Percentiles rank a stretch among this genome's conserved stretches.
These are phyloP conservation scores for Brachionichthys hirsutus DNA, from an alignment of 2,113 vertebrate genomes.

Conservation along the genomic window DNA sequence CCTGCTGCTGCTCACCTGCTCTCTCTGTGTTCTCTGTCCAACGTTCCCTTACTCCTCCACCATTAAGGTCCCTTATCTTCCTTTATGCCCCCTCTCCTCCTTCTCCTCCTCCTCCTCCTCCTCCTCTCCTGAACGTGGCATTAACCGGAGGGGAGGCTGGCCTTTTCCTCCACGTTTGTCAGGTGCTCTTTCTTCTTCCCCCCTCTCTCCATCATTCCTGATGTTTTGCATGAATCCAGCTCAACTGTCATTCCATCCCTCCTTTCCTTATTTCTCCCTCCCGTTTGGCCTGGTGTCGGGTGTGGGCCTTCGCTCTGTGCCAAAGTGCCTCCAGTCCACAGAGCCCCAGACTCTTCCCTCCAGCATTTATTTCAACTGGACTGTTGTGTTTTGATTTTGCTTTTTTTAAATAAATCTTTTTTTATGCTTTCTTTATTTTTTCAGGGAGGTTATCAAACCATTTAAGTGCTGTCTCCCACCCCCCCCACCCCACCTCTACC, in stretches of 20 bases:
- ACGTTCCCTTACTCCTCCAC: conserved; percentile 8
- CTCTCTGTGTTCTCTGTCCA: conserved; percentile 28
- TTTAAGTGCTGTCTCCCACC: conserved; percentile 49
- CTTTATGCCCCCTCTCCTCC: conserved; percentile 3
- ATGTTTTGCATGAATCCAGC: conserved; percentile 49
- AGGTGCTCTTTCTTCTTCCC: conserved; percentile 54
- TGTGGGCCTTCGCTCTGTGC: conserved; percentile 73
- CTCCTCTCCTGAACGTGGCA: conserved; percentile 61
- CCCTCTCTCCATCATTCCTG: conserved; percentile 43
- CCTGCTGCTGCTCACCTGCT: conserved; percentile 29
- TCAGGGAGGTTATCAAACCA: conserved; percentile 60
- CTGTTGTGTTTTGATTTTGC: conserved; percentile 46
- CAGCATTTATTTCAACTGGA: conserved; percentile 67
- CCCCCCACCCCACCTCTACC: conserved; percentile 33
- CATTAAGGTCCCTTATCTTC: conserved; percentile 1
- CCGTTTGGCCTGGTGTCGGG: conserved; percentile 50
- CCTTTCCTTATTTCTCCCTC: background rate
- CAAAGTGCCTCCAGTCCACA: conserved; percentile 75
- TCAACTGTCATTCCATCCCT: conserved; percentile 38
- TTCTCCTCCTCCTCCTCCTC: conserved; percentile 20
- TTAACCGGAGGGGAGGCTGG: conserved; percentile 74
- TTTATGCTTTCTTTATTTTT: conserved; percentile 54
- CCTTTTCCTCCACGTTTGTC: conserved; percentile 76
- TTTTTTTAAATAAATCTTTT: conserved; percentile 53
- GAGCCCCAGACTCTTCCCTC: conserved; percentile 77